Conservation (phyloP, 2,113 vertebrate species). For the Meles meles region DNA sequence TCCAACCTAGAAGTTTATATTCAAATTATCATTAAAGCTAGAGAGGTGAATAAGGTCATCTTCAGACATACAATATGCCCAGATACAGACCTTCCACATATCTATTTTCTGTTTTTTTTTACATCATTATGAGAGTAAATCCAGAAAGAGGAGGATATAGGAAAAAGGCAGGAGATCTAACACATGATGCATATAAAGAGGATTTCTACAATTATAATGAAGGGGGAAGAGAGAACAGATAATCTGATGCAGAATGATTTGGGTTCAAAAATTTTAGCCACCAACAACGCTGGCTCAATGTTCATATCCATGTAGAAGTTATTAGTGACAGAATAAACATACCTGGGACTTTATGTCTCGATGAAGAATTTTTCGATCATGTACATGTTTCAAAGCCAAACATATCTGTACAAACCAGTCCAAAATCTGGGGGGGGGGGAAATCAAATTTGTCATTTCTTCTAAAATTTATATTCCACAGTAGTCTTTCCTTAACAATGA, state of each 20-base stretch:
- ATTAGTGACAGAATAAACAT: conserved; percentile 51
- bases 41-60: background rate
- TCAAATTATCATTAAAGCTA: background rate
- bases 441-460: conserved; percentile 21
- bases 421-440: conserved; percentile 86
- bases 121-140: background rate
- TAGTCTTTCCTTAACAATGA: background rate
- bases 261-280: background rate
- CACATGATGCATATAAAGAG: background rate
- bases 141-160: background rate
- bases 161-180: background rate
- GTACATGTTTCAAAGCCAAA: conserved; percentile 96
- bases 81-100: background rate
- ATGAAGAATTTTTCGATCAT: conserved; percentile 97
- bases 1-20: background rate
- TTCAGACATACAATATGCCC: background rate
- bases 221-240: background rate
- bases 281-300: background rate
- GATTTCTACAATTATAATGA: background rate
- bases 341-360: conserved; percentile 99
- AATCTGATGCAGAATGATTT: background rate
- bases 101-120: background rate
- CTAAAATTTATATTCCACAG: conserved; percentile 4
- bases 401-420: conserved; percentile 99
- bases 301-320: background rate